Conservation (phyloP, 2,797 vertebrate genomes). For the Paramormyrops hopkinsi region DNA sequence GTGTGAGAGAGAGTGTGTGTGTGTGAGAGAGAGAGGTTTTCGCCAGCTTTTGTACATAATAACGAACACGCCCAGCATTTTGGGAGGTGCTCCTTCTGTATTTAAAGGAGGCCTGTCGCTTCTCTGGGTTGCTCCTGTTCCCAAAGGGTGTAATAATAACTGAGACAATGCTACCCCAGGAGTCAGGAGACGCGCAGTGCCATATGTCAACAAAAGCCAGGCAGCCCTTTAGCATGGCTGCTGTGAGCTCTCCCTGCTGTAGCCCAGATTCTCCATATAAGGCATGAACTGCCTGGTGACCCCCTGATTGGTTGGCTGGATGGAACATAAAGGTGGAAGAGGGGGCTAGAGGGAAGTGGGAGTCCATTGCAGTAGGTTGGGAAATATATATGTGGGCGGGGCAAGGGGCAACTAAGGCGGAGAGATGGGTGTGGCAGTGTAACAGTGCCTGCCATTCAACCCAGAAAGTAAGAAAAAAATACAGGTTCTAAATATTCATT, state of each 20-base stretch:
- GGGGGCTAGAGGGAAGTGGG: conserved; percentile 19
- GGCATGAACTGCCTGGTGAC: conserved; percentile 23
- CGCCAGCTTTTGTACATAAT: background rate
- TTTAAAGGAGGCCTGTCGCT: background rate
- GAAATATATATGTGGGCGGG: conserved; percentile 18
- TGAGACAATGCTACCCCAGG: background rate
- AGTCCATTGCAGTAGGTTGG: conserved; percentile 22
- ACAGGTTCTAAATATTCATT: background rate
- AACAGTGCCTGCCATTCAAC: background rate
- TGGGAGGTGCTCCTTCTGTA: background rate
- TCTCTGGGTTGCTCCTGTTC: background rate
- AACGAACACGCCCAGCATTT: background rate
- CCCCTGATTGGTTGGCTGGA: conserved; percentile 33
- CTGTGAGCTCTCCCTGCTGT: conserved; percentile 15
- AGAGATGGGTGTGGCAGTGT: background rate
- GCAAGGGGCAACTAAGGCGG: background rate
- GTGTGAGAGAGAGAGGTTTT: background rate
- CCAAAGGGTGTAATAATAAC: background rate
- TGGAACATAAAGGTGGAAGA: conserved; percentile 19
- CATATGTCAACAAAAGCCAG: conserved; percentile 11
- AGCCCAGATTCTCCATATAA: conserved; percentile 36
- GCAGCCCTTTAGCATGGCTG: background rate
- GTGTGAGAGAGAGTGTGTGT: background rate
- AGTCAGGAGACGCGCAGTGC: background rate
- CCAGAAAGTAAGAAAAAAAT: background rate